Evolutionary conservation across 1,140 invertebrate genomes (phyloP).

Genomic region (Physella acuta): DNA sequence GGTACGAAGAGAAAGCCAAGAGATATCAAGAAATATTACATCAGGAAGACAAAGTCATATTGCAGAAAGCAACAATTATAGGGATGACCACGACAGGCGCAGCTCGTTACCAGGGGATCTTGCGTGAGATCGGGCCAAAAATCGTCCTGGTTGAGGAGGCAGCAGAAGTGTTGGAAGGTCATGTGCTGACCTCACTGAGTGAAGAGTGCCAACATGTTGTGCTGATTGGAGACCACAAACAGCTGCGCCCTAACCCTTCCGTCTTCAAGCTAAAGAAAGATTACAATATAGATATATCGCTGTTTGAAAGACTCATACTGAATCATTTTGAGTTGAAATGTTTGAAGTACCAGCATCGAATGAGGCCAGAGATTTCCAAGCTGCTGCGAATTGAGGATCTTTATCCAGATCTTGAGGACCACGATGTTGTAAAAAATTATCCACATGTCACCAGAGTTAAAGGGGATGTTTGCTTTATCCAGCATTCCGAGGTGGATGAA

Average conservation of each 20-base stretch:
- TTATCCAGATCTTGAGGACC: constrained; percentile 55
- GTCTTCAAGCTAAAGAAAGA: constrained; percentile 54
- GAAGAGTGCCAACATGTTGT: constrained; percentile 73
- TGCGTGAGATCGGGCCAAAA: constrained; percentile 44
- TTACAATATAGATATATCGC: constrained; percentile 57
- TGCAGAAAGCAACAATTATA: constrained; percentile 51
- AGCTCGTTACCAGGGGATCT: constrained; percentile 41
- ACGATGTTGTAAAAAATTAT: constrained; percentile 46
- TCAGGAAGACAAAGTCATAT: constrained; percentile 47
- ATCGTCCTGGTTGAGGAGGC: constrained; percentile 58
- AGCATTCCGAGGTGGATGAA: constrained; percentile 50
- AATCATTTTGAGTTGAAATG: constrained; percentile 51
- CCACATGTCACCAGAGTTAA: constrained; percentile 53
- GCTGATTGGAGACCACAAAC: constrained; percentile 56
- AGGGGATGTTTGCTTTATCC: constrained; percentile 57
- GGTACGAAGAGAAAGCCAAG: constrained; percentile 19
- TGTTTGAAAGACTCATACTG: constrained; percentile 59
- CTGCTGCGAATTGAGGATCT: constrained; percentile 46
- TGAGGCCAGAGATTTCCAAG: constrained; percentile 59
- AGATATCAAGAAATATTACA: constrained; percentile 40
- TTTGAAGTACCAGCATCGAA: constrained; percentile 60
- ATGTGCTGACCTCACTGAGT: constrained; percentile 62
- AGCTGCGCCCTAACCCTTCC: constrained; percentile 60
- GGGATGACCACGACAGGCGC: constrained; percentile 58
- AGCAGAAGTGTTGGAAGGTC: constrained; percentile 58